These are phyloP conservation scores for Venustaconcha ellipsiformis DNA, from an alignment of 1,140 invertebrate genomes.

Conservation along the genomic window DNA sequence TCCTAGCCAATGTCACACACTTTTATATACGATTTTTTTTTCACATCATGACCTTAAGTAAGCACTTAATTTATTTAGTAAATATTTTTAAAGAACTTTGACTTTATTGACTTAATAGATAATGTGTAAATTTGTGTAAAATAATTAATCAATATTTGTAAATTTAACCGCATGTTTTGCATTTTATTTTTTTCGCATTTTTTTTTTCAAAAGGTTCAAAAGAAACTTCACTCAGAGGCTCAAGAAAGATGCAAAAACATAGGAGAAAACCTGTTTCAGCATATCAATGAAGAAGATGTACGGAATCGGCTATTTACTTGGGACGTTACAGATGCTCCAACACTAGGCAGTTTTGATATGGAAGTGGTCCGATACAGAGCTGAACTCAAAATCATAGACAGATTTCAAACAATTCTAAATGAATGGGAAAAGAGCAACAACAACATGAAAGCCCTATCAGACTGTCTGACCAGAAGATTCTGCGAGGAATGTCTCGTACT, in stretches of 20 bases:
- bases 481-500: constrained; percentile 32
- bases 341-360: constrained; percentile 26
- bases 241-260: constrained; percentile 16
- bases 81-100: no score
- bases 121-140: no score
- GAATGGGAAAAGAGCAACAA: constrained; percentile 30
- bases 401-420: constrained; percentile 23
- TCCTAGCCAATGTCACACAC: no score
- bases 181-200: no score
- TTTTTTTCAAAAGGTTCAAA: no score
- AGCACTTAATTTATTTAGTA: no score
- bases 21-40: no score
- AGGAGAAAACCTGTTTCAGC: constrained; percentile 1
- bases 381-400: constrained; percentile 21
- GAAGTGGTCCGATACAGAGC: constrained; percentile 34
- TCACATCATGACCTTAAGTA: no score
- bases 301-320: constrained; percentile 16
- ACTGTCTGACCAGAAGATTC: constrained; percentile 26
- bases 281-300: constrained; percentile 14
- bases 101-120: no score
- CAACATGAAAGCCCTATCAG: constrained; percentile 1
- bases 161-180: no score
- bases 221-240: background rate
- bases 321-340: constrained; percentile 22
- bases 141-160: no score